Base-by-base conservation (phyloP, 2,113 vertebrate genomes). In the Xiphorhynchus elegans region DNA sequence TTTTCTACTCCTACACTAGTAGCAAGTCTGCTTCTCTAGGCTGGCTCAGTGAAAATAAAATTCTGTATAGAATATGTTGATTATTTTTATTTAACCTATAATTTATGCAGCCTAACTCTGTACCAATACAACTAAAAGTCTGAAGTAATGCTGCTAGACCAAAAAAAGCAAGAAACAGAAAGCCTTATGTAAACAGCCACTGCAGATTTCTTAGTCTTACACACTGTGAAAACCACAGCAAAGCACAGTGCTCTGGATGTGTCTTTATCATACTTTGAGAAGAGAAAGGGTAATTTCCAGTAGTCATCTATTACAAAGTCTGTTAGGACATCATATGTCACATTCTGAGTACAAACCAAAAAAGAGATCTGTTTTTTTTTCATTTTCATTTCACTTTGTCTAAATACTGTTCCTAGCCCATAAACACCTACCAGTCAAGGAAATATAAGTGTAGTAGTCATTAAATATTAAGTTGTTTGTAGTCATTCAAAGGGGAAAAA, bases 81-180 rank as follows among this genome's bases (percentile, higher is more conserved):
- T 87, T 93, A 67, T n/a, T 91, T 92, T 93, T 84, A 90, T 90
- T 95, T 90, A 88, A 44, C 67, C 31, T 64, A 91, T 92, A 89
- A 91, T 0, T 46, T 56, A 60, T 29, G 8, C 76, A 79, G 35
- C 20, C 55, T 75, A 52, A 52, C 5, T 59, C 31, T 62, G 52
- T 33, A 90, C 18, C 68, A 37, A 49, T 52, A 35, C 42, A 91
- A 58, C 23, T 42, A 90, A 89, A 72, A 91, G 23, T 73, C 69
- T 90, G 58, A 91, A 83, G 81, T 89, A 87, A 89, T 79, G 15
- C 23, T 87, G 90, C 8, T 74, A 91, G 76, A 94, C 76, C 46
- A 90, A 82, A 69, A 69, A 69, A 55, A 80, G 88, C 64, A 84
- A 62, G 33, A 31, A 81, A 63, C 10, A 66, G 63, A 52, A 94